Conservation (phyloP, 1,140 invertebrate genomes). For the Stegodyphus dumicola region DNA sequence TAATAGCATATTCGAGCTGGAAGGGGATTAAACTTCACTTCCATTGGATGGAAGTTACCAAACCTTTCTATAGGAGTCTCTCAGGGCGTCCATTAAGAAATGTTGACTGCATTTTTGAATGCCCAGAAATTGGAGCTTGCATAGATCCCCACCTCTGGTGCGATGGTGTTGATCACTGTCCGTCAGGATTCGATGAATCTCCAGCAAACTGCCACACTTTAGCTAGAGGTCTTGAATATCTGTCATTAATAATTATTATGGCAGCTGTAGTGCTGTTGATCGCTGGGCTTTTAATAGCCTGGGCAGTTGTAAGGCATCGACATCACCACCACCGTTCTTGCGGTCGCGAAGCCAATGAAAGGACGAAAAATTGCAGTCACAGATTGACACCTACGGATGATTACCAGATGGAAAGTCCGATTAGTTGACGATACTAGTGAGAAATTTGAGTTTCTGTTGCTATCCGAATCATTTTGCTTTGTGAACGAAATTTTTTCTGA, state of each 20-base stretch:
- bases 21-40: conserved; percentile 76
- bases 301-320: conserved; percentile 42
- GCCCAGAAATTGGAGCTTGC: conserved; percentile 87
- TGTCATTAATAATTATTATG: conserved; percentile 15
- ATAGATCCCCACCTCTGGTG: conserved; percentile 89
- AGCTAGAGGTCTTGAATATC: conserved; percentile 36
- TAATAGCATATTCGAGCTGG: conserved; percentile 76
- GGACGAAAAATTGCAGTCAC: conserved; percentile 35
- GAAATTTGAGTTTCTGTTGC: no score
- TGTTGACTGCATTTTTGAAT: conserved; percentile 79
- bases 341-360: neutral
- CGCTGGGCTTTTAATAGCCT: conserved; percentile 10
- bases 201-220: conserved; percentile 72
- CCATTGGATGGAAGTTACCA: conserved; percentile 84
- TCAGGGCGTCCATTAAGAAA: conserved; percentile 71
- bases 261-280: conserved; percentile 10
- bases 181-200: conserved; percentile 87
- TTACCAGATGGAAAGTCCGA: conserved; percentile 41
- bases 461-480: no score
- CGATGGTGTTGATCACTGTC: conserved; percentile 85
- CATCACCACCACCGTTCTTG: neutral
- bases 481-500: no score
- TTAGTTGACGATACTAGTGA: conserved; percentile 10
- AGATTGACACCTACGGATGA: conserved; percentile 29
- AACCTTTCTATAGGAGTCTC: conserved; percentile 65